Evolutionary conservation across 1,140 invertebrate species (phyloP).

Genomic region (Drosophila nasuta): DNA sequence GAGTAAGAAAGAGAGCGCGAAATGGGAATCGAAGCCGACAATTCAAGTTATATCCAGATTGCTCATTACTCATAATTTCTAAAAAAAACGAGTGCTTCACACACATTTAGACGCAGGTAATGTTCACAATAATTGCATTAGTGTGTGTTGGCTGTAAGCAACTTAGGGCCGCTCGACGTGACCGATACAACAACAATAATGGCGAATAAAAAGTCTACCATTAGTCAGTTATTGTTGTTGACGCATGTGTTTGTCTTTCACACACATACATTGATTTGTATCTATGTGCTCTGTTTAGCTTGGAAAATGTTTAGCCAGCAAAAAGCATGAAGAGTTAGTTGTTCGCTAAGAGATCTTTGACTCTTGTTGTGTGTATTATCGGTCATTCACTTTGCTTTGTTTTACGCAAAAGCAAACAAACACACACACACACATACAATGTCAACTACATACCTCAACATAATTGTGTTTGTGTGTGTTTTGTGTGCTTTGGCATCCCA

Average conservation of each 20-base stretch:
- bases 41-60: constrained; percentile 67
- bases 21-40: constrained; percentile 8
- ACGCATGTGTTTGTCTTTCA: constrained; percentile 14
- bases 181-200: constrained; percentile 19
- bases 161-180: constrained; percentile 33
- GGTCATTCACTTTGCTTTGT: constrained; percentile 75
- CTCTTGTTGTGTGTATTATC: constrained; percentile 35
- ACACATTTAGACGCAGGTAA: constrained; percentile 3
- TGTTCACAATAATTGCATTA: constrained; percentile 17
- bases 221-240: constrained; percentile 25
- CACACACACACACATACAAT: neutral
- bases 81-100: constrained; percentile 18
- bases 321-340: neutral
- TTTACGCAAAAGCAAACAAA: constrained; percentile 25
- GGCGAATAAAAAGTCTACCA: neutral
- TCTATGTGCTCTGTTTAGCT: constrained; percentile 29
- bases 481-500: constrained; percentile 21
- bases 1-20: neutral
- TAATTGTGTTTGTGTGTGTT: constrained; percentile 48
- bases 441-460: constrained; percentile 55
- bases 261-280: neutral
- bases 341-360: constrained; percentile 58
- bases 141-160: constrained; percentile 29
- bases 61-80: constrained; percentile 72
- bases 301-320: constrained; percentile 21